Conservation (phyloP, 1,140 invertebrate genomes). For the Lasaia peninsularis region DNA sequence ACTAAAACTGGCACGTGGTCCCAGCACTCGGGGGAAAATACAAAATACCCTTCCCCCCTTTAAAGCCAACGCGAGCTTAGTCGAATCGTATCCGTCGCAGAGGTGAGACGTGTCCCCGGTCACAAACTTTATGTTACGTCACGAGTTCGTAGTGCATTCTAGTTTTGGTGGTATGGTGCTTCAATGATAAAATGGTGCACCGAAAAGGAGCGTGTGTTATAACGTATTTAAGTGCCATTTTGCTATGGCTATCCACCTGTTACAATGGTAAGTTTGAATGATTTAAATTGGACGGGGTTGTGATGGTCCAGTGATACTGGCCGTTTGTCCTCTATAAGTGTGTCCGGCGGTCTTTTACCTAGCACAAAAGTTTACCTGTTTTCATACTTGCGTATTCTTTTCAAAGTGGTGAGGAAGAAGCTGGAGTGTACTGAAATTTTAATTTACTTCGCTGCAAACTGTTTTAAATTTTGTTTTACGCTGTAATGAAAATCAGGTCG, state of each 20-base stretch:
- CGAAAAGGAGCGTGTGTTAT: slow-evolving; percentile 46
- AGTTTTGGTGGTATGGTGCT: slow-evolving; percentile 55
- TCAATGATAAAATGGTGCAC: slow-evolving; percentile 63
- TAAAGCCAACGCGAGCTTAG: slow-evolving; percentile 44
- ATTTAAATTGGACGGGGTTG: slow-evolving; percentile 36
- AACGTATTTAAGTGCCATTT: slow-evolving; percentile 45
- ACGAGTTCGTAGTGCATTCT: slow-evolving; percentile 40
- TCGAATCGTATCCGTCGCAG: slow-evolving; percentile 25
- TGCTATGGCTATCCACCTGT: slow-evolving; percentile 59
- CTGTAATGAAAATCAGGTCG: no score
- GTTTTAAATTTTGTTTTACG: no score
- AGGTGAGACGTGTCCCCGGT: slow-evolving; percentile 6
- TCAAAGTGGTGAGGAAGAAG: not conserved
- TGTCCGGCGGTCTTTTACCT: not conserved
- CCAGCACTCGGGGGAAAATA: slow-evolving; percentile 45
- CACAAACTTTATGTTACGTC: slow-evolving; percentile 61
- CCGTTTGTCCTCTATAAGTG: slow-evolving; percentile 32
- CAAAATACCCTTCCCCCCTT: slow-evolving; percentile 61
- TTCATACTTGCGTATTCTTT: not conserved
- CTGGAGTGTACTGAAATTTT: not conserved
- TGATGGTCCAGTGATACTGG: slow-evolving; percentile 38
- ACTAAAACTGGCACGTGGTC: slow-evolving; percentile 63
- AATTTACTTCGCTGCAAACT: no score
- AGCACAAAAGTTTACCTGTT: not conserved
- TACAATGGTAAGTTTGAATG: slow-evolving; percentile 54